A percentile compares a stretch with the other conserved stretches of the same genome.
Conservation (phyloP, 2,113 vertebrate species). For the Echinops telfairi region DNA sequence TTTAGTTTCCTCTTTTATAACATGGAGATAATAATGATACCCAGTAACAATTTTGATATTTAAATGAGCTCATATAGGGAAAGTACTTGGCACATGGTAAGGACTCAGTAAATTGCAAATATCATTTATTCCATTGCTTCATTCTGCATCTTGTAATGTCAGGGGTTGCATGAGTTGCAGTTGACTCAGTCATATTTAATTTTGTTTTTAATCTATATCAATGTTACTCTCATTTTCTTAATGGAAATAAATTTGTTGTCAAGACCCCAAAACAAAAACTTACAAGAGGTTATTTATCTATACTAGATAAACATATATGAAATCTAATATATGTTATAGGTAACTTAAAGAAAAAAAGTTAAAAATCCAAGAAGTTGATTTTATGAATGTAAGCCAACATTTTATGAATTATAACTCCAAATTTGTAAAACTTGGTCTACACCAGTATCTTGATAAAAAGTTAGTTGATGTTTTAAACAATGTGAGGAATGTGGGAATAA, state of each 20-base stretch:
- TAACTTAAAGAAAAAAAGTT: not conserved
- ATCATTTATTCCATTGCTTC: not conserved
- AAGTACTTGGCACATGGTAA: not conserved
- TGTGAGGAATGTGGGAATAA: not conserved
- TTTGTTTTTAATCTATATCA: not conserved
- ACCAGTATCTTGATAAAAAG: not conserved
- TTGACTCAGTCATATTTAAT: not conserved
- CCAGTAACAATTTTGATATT: no score
- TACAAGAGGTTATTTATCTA: constrained; percentile 1
- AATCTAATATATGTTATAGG: not conserved
- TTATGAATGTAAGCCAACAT: not conserved
- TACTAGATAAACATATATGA: not conserved
- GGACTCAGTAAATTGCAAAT: not conserved
- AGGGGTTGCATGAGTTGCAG: not conserved
- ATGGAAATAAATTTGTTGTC: not conserved
- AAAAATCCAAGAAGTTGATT: not conserved
- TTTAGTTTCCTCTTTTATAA: no score
- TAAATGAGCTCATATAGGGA: no score
- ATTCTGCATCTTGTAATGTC: not conserved
- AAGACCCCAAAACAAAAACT: not conserved
- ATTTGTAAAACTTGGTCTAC: not conserved
- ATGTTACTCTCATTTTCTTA: constrained; percentile 7
- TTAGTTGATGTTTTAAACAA: not conserved
- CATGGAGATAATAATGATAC: no score
- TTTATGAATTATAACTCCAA: not conserved